Percentiles rank a stretch among this genome's conserved stretches.
phyloP scores from a whole-genome alignment of 2,888 invertebrate genomes.

The Sminthurides aquaticus region DNA sequence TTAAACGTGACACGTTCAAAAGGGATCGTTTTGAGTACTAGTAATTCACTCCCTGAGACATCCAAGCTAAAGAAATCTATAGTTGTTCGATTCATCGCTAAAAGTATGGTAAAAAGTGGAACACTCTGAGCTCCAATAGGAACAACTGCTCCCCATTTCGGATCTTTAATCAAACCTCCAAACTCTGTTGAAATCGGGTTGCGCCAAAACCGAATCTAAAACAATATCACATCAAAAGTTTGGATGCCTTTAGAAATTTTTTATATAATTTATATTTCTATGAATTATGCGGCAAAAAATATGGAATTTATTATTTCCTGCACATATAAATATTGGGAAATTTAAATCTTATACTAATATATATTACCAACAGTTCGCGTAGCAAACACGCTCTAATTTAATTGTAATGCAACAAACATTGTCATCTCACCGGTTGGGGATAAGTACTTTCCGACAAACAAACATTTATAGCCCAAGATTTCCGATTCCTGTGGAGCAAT shows the following conservation, averaged over 20 bases:
- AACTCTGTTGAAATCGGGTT: slow-evolving; percentile 14
- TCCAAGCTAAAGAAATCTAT: slow-evolving; percentile 46
- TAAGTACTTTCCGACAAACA: slow-evolving; percentile 17
- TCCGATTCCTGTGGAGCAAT: slow-evolving; percentile 18
- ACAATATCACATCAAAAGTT: too few relatives aligned
- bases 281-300: too few relatives aligned
- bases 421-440: slow-evolving; percentile 16
- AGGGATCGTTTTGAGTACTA: slow-evolving; percentile 45
- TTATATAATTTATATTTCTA: too few relatives aligned
- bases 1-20: slow-evolving; percentile 45
- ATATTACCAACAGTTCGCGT: not conserved
- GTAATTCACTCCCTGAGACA: slow-evolving; percentile 45
- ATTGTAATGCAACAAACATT: too few relatives aligned
- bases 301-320: too few relatives aligned
- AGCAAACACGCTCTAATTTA: too few relatives aligned
- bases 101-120: slow-evolving; percentile 44
- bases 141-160: slow-evolving; percentile 17
- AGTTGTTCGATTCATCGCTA: slow-evolving; percentile 43
- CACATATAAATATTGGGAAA: too few relatives aligned
- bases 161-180: slow-evolving; percentile 22
- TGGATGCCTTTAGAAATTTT: too few relatives aligned
- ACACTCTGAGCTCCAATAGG: slow-evolving; percentile 44
- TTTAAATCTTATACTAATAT: too few relatives aligned
- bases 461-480: slow-evolving; percentile 21
- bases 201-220: slow-evolving; percentile 18